Percentiles rank a stretch among this genome's conserved stretches.
phyloP scores from a whole-genome alignment of 2,888 invertebrate genomes.

The Acrobeloides nanus region DNA sequence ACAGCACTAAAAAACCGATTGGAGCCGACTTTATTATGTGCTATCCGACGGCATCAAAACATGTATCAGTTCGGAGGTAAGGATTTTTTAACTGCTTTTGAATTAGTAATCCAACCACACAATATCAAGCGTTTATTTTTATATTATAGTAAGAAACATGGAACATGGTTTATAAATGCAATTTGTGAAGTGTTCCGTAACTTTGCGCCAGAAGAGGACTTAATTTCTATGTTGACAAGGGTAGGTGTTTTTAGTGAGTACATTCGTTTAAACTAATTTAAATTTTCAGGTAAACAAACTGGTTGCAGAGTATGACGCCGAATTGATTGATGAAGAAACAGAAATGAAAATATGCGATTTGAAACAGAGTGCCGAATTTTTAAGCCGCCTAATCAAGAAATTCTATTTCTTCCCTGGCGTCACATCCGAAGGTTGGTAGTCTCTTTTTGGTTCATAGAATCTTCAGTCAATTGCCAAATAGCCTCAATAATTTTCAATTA shows the following conservation, averaged over 20 bases:
- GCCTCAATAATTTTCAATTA: too few relatives aligned
- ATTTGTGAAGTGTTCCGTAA: slow-evolving; percentile 44
- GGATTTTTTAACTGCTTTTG: too few relatives aligned
- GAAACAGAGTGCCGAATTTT: slow-evolving; percentile 39
- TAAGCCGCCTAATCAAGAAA: slow-evolving; percentile 35
- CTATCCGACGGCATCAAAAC: slow-evolving; percentile 49
- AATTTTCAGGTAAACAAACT: slow-evolving; percentile 20
- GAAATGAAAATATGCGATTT: too few relatives aligned
- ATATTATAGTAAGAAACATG: too few relatives aligned
- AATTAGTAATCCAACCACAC: too few relatives aligned
- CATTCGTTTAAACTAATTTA: too few relatives aligned
- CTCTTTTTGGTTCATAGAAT: too few relatives aligned
- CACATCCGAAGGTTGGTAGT: slow-evolving; percentile 3
- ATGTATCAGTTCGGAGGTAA: slow-evolving; percentile 53
- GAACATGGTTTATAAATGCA: slow-evolving; percentile 53
- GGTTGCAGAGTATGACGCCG: slow-evolving; percentile 17
- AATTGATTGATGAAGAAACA: slow-evolving; percentile 1
- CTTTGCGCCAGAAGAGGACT: slow-evolving; percentile 31
- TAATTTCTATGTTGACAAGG: slow-evolving; percentile 33
- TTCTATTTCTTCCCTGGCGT: slow-evolving; percentile 51
- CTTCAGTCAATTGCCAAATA: too few relatives aligned
- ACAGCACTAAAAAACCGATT: slow-evolving; percentile 23
- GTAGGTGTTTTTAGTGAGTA: too few relatives aligned
- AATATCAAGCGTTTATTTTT: too few relatives aligned
- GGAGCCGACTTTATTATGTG: slow-evolving; percentile 51